Conservation (phyloP, 2,797 vertebrate species). For the Chromobotia macracanthus region DNA sequence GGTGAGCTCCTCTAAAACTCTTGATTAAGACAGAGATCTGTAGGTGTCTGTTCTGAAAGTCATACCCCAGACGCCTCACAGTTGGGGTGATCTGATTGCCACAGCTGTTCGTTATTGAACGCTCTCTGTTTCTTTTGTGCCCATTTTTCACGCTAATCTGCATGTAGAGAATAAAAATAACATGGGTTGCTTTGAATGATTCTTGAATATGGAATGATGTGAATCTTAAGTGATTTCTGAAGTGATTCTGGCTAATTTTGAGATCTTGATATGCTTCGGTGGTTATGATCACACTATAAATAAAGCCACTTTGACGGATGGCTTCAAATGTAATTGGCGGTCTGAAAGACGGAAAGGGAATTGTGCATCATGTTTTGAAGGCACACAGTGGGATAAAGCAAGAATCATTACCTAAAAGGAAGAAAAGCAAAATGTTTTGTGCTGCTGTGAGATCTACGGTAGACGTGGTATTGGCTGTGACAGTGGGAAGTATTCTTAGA, state of each 20-base stretch:
- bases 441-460: background rate
- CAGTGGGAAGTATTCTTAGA: constrained; percentile 21
- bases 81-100: constrained; percentile 12
- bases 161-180: constrained; percentile 10
- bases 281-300: background rate
- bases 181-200: constrained; percentile 1
- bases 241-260: constrained; percentile 2
- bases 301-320: background rate
- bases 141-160: constrained; percentile 3
- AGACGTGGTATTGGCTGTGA: constrained; percentile 16
- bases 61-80: constrained; percentile 2
- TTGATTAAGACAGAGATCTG: constrained; percentile 3
- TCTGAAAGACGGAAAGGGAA: background rate
- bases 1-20: background rate
- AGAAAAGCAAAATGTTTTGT: background rate
- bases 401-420: background rate
- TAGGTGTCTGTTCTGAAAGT: constrained; percentile 18
- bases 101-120: constrained; percentile 17
- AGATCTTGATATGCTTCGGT: constrained; percentile 13
- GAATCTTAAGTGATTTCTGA: constrained; percentile 20
- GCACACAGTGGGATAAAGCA: constrained; percentile 2
- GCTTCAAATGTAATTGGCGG: background rate
- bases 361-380: background rate
- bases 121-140: background rate
- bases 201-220: background rate